A percentile compares a stretch with the other conserved stretches of the same genome.
Conservation (phyloP, 2,888 invertebrate species). For the Dynastes hyllus region DNA sequence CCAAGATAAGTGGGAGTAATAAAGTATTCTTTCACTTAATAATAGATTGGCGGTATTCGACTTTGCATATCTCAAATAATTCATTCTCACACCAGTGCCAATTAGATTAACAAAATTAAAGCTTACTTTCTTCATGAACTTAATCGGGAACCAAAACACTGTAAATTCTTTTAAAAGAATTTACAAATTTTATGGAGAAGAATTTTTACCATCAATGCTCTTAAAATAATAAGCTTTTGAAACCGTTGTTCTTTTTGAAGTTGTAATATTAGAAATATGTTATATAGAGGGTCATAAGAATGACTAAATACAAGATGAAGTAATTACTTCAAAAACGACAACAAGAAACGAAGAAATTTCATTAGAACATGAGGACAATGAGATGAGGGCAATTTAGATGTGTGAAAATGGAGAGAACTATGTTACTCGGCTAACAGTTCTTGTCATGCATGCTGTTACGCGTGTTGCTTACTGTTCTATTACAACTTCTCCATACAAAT, state of each 20-base stretch:
- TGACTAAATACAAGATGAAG: neutral
- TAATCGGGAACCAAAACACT: too few species aligned
- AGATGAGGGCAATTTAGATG: constrained; percentile 4
- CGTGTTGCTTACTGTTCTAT: constrained; percentile 1
- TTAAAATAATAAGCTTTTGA: too few species aligned
- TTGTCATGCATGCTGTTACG: constrained; percentile 13
- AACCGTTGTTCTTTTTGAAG: neutral
- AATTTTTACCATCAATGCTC: too few species aligned
- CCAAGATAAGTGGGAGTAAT: constrained; percentile 17
- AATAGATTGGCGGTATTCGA: constrained; percentile 31
- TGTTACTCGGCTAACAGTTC: constrained; percentile 44
- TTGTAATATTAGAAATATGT: neutral
- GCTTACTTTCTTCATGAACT: neutral
- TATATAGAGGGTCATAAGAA: neutral
- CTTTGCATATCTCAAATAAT: constrained; percentile 7
- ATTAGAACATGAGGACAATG: constrained; percentile 29
- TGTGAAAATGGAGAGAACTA: constrained; percentile 20
- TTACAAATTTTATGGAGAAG: too few species aligned
- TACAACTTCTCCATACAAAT: constrained; percentile 11
- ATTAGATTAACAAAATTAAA: neutral
- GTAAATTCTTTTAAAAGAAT: too few species aligned
- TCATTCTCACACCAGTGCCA: too few species aligned
- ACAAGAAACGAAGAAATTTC: constrained; percentile 11
- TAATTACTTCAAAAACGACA: neutral
- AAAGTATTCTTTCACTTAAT: constrained; percentile 4